Percentiles rank a stretch among this genome's conserved stretches.
Conservation (phyloP, 1,140 invertebrate species). For the Sarcophaga peregrina region DNA sequence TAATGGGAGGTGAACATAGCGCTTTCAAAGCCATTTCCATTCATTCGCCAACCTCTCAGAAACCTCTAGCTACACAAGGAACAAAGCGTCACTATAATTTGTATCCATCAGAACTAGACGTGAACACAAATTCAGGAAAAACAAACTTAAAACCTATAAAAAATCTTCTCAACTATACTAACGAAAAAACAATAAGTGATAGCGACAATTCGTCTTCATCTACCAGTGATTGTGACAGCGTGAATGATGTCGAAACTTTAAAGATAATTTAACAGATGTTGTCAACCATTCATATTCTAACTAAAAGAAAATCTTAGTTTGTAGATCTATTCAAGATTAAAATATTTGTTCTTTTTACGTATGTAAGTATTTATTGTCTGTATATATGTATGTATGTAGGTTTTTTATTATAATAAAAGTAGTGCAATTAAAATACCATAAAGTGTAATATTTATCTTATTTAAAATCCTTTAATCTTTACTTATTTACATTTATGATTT, state of each 20-base stretch:
- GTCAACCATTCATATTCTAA: not conserved
- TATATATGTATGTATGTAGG: not conserved
- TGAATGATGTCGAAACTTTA: not conserved
- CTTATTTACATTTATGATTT: no score
- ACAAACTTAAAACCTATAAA: no score
- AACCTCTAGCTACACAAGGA: not conserved
- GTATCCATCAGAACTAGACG: not conserved
- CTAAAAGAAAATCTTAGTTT: not conserved
- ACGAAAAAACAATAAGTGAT: not conserved
- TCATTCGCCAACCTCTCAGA: not conserved
- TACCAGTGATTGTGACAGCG: not conserved
- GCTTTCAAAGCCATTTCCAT: slow-evolving; percentile 70
- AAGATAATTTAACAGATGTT: not conserved
- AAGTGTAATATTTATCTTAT: no score
- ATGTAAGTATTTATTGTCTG: not conserved
- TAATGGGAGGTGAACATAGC: slow-evolving; percentile 88
- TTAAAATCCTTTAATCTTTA: no score
- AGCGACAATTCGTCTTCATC: not conserved
- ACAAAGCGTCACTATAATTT: not conserved
- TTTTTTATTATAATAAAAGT: no score
- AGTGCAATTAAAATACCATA: no score
- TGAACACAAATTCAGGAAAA: not conserved
- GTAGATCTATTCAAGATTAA: not conserved
- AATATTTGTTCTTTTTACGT: not conserved
- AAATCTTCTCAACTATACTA: not conserved